phyloP scores from a whole-genome alignment of 2,797 vertebrate genomes.

The Synanceia verrucosa region DNA sequence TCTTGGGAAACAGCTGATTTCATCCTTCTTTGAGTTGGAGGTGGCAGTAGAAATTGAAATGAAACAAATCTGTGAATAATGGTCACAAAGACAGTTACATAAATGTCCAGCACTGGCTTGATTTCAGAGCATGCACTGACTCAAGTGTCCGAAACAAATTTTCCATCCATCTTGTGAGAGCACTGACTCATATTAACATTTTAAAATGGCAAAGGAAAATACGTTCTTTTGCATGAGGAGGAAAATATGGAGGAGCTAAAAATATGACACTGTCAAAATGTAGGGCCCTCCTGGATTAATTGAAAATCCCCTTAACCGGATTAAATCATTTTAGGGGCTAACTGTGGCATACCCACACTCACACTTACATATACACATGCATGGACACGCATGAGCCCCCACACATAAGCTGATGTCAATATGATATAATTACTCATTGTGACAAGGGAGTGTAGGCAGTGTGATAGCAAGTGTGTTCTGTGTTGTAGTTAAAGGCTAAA shows the following conservation, averaged over 20 bases:
- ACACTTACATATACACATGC: conserved; percentile 41
- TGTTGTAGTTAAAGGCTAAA: conserved; percentile 68
- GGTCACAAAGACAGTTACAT: conserved; percentile 5
- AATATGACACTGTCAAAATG: conserved; percentile 55
- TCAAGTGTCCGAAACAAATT: conserved; percentile 14
- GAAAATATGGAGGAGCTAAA: conserved; percentile 56
- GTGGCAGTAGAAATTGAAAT: background rate
- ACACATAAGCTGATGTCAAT: conserved; percentile 68
- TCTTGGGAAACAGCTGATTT: conserved; percentile 12
- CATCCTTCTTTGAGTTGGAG: background rate
- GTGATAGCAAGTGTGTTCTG: conserved; percentile 61
- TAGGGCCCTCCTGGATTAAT: conserved; percentile 68
- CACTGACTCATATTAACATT: conserved; percentile 23
- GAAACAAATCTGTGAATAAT: background rate
- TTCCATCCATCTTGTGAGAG: conserved; percentile 1
- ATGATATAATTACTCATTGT: conserved; percentile 73
- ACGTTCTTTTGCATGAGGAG: conserved; percentile 40
- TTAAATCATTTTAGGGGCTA: conserved; percentile 56
- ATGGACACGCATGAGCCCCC: conserved; percentile 53
- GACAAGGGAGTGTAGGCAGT: conserved; percentile 67
- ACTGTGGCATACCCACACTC: conserved; percentile 37
- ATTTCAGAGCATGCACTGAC: conserved; percentile 8
- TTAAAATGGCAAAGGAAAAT: conserved; percentile 12
- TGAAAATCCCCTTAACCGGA: conserved; percentile 64
- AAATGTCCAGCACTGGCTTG: conserved; percentile 10